Conservation (phyloP, 2,888 invertebrate species). For the Cryptosula pallasiana region DNA sequence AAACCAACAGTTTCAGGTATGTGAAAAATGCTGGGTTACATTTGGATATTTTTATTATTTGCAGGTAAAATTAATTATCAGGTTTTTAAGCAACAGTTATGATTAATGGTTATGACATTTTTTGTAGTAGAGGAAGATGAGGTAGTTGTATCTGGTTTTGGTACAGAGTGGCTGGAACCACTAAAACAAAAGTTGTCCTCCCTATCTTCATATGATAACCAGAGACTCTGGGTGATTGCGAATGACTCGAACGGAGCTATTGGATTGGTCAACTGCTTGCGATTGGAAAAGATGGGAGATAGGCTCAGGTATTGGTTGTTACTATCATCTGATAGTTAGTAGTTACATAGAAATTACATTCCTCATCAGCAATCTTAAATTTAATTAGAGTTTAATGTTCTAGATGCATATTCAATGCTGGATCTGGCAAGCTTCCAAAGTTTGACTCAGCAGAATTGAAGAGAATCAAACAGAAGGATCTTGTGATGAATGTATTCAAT, state of each 20-base stretch:
- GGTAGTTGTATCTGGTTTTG: neutral
- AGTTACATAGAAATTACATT: no score
- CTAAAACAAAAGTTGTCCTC: slow-evolving; percentile 71
- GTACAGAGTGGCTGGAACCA: slow-evolving; percentile 67
- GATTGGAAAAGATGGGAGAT: slow-evolving; percentile 77
- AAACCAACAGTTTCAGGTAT: neutral
- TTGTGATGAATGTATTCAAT: slow-evolving; percentile 78
- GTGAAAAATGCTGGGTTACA: neutral
- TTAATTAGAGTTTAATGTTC: neutral
- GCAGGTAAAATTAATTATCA: no score
- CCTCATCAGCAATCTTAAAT: no score
- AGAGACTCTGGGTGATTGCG: slow-evolving; percentile 61
- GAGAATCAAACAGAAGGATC: slow-evolving; percentile 61
- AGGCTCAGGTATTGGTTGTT: slow-evolving; percentile 60
- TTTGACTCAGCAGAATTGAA: slow-evolving; percentile 29
- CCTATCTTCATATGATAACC: slow-evolving; percentile 54
- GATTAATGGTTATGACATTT: no score
- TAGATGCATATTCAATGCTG: slow-evolving; percentile 64
- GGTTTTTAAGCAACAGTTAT: no score
- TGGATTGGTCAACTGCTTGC: slow-evolving; percentile 84
- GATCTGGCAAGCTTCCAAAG: slow-evolving; percentile 40
- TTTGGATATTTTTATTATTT: no score
- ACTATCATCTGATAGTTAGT: no score
- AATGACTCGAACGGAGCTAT: slow-evolving; percentile 71
- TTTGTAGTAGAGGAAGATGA: neutral